Base-by-base conservation (phyloP, 2,888 invertebrate genomes). In the Noctuana brunneofusca region DNA sequence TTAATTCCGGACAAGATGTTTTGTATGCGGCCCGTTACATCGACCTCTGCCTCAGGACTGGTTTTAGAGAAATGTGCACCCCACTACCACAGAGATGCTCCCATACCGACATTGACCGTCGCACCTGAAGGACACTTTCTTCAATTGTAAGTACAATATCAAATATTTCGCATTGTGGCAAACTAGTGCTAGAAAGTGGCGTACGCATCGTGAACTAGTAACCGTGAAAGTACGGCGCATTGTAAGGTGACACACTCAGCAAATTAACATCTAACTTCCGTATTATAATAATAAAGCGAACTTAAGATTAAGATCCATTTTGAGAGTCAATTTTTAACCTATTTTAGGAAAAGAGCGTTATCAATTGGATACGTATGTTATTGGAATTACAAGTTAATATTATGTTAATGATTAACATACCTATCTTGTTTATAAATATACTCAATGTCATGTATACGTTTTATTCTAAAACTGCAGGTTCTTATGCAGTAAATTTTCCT, bases 11-110 rank as follows among this genome's bases (percentile, higher is more conserved):
- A 69, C 70, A 67, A 64, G 70, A 71, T 74, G 68, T 71, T 86
- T 86, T 80, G 83, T 84, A 85, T 86, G 83, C 87, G 81, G 71
- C 71, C 89, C 88, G 89, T 89, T 89, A 88, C 76, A 66, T 75
- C 84, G 84, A 83, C 84, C 87, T 83, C 80, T 72, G 71, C 73
- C 69, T 69, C 64, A 58, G 68, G 79, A 84, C 87, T 75, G 85
- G 87, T 86, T 85, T 69, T 81, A 74, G 76, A 80, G 80, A 79
- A 77, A 75, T 74, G 73, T 64, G 69, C 76, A 77, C 77, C 76
- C 75, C 75, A 69, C 75, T 70, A 72, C 65, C 73, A 64, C 66
- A 68, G 70, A 72, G 71, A 72, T 68, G 67, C 68, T 35, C 70
- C 73, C 84, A 86, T 75, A 84, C 67, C 78, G 73, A 64, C 76